Percentiles rank a stretch among this genome's conserved stretches.
These are phyloP conservation scores for Phymanthus crucifer DNA, from an alignment of 92 coral and sea anemone genomes.

Conservation along the genomic window DNA sequence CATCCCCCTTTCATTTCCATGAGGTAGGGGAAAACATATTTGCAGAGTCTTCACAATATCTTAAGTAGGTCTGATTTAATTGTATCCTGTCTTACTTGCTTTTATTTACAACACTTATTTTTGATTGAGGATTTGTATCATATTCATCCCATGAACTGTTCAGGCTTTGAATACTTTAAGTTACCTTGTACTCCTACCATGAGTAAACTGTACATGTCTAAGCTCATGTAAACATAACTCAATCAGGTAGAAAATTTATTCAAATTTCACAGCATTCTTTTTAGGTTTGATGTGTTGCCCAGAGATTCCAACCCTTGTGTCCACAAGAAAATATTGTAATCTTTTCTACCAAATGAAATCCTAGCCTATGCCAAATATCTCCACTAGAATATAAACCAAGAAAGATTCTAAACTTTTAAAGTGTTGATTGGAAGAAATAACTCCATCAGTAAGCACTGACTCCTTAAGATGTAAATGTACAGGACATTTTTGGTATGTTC, in stretches of 20 bases:
- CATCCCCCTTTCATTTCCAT: too few relatives aligned
- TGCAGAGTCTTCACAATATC: too few relatives aligned
- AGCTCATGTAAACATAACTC: not conserved
- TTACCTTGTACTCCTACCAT: too few relatives aligned
- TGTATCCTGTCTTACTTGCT: too few relatives aligned
- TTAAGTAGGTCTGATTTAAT: too few relatives aligned
- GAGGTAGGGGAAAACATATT: too few relatives aligned
- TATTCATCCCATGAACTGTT: too few relatives aligned
- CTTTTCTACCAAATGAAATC: not conserved
- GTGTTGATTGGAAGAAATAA: not conserved
- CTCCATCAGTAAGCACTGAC: not conserved
- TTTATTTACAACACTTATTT: too few relatives aligned
- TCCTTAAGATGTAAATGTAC: conserved; percentile 7
- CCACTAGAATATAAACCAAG: not conserved
- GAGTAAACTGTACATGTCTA: too few relatives aligned
- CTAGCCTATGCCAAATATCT: conserved; percentile 9
- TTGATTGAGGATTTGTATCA: too few relatives aligned
- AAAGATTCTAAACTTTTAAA: not conserved
- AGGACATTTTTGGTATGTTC: conserved; percentile 10
- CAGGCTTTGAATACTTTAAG: too few relatives aligned
- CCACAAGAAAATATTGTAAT: not conserved
- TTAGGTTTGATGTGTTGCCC: conserved; percentile 19
- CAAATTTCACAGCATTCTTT: conserved; percentile 31
- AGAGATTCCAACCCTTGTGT: conserved; percentile 6
- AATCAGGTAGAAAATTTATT: conserved; percentile 26